Conservation (phyloP, 2,113 vertebrate genomes). For the Microtus ochrogaster region DNA sequence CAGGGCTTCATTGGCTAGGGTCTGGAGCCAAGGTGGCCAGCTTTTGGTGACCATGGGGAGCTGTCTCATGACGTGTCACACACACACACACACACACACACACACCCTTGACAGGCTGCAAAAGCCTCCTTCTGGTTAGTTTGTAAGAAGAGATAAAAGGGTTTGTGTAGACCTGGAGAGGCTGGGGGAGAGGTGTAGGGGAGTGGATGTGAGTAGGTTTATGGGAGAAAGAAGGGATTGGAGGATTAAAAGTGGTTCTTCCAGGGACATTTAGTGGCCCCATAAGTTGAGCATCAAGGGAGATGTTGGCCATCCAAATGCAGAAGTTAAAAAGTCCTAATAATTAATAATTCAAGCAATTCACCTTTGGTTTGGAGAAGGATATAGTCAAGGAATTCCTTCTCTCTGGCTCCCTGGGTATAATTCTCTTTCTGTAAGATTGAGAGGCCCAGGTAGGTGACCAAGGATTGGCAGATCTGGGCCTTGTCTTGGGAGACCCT, state of each 20-base stretch:
- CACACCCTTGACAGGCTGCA: not conserved
- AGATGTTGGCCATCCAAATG: not conserved
- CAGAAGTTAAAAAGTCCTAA: not conserved
- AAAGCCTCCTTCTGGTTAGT: not conserved
- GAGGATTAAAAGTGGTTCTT: not conserved
- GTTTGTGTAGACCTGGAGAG: too few relatives aligned
- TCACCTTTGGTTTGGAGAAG: not conserved
- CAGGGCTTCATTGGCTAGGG: too few relatives aligned
- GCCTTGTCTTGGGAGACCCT: not conserved
- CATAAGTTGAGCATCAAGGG: not conserved
- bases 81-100: not conserved
- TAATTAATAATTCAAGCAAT: not conserved
- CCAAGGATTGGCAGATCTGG: not conserved
- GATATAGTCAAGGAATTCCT: not conserved
- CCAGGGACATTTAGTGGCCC: too few relatives aligned
- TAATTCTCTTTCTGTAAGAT: not conserved
- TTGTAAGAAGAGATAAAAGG: not conserved
- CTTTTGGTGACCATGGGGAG: not conserved
- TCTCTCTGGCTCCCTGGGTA: not conserved
- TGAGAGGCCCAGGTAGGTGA: not conserved
- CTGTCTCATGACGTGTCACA: not conserved
- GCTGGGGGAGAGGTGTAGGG: too few relatives aligned
- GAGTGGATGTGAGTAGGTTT: not conserved
- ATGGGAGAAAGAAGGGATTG: too few relatives aligned
- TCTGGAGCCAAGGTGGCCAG: not conserved